Base-by-base conservation (phyloP, 1,140 invertebrate species). In the Luehdorfia chinensis region DNA sequence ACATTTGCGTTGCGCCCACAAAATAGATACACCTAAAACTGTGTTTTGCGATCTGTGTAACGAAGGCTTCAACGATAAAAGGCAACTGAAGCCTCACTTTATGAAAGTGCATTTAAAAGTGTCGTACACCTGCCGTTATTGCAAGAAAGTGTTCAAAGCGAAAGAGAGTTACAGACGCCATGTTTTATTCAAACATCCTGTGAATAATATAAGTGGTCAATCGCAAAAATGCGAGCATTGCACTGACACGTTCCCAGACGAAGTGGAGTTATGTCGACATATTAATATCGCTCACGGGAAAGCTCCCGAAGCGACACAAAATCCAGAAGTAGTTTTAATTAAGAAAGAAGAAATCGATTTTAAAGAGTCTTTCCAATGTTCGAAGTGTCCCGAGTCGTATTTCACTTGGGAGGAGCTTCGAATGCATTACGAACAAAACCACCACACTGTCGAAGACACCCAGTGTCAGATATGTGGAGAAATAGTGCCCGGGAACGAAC, bases 391-490 rank as follows among this genome's bases (percentile, higher is more conserved):
- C 0, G 69, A 80, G 9, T 59, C 43, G 6, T 81, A 63, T 49
- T 14, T 48, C 2, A 57, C 51, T n/a, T 85, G 70, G 65, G 69
- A 78, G 2, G 41, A 70, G 33, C 46, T 85, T n/a, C 69, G 67
- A 14, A 14, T 60, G 0, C 81, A 85, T 52, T 79, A 66, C 4
- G 74, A 75, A 33, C 64, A 74, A 44, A 79, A 66, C 12, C 81
- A 85, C 47, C 64, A 70, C 25, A 55, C 62, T 8, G 44, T 59
- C 0, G 41, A 66, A 15, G 60, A 75, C 11, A 75, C 75, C 0
- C 81, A 85, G 37, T 85, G 81, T 49, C 81, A 83, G 46, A 66
- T 77, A n/a, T 85, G 81, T 28, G 81, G 81, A 1, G 67, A 85
- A 54, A 64, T 85, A 30, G 12, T 85, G 1, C 57, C 64, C 0